Evolutionary conservation across 2,113 vertebrate genomes (phyloP).

Genomic region (Charina bottae): DNA sequence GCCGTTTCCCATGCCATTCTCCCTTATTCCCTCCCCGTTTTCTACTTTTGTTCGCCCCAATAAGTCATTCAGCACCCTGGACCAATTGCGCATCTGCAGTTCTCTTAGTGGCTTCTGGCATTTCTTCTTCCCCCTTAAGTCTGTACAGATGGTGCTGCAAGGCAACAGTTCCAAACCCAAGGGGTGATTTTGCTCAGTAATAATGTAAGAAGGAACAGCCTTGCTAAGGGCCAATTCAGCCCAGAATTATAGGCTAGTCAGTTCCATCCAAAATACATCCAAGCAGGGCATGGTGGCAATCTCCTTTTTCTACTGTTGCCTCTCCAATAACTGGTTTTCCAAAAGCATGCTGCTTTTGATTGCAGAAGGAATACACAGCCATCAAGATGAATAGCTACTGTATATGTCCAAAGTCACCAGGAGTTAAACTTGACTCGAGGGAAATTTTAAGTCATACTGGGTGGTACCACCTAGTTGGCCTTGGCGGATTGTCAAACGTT

Average conservation of each 20-base stretch:
- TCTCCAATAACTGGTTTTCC: neutral
- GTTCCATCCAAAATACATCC: neutral
- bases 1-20: too few relatives aligned
- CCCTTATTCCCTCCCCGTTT: too few relatives aligned
- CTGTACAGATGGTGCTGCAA: too few relatives aligned
- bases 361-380: neutral
- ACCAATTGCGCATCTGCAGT: too few relatives aligned
- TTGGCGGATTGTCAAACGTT: neutral
- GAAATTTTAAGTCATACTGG: too few relatives aligned
- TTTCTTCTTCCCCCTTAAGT: too few relatives aligned
- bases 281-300: neutral
- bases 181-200: too few relatives aligned
- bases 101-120: too few relatives aligned
- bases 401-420: neutral
- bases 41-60: too few relatives aligned
- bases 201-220: too few relatives aligned
- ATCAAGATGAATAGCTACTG: neutral
- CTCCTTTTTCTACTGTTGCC: neutral
- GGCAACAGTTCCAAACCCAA: neutral
- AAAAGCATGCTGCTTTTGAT: neutral
- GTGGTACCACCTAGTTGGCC: neutral
- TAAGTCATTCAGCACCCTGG: too few relatives aligned
- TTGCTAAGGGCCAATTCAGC: neutral
- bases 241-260: neutral
- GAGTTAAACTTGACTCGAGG: too few relatives aligned